Percentiles rank a stretch among this genome's conserved stretches.
Conservation (phyloP, 2,113 vertebrate species). For the Chaenocephalus aceratus region DNA sequence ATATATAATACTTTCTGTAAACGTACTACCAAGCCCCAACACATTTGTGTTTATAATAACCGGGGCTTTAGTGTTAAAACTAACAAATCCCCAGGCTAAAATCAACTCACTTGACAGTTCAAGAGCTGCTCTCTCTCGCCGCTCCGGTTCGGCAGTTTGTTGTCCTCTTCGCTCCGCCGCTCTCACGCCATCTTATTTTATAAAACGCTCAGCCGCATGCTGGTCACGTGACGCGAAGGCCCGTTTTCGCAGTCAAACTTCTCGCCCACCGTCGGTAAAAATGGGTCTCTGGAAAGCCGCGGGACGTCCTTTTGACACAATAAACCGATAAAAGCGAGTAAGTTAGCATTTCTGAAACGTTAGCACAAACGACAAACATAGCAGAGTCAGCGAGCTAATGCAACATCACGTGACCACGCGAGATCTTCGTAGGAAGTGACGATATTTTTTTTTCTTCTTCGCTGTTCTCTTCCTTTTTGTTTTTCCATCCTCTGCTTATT, state of each 20-base stretch:
- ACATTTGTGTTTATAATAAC: rapidly evolving
- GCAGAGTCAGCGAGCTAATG: conserved; percentile 82
- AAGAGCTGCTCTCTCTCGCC: conserved; percentile 38
- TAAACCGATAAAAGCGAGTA: conserved; percentile 8
- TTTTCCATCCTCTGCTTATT: not conserved
- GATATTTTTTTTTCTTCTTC: conserved; percentile 59
- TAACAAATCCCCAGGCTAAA: not conserved
- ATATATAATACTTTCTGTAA: not conserved
- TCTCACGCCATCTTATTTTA: conserved; percentile 96
- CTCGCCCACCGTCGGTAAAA: not conserved
- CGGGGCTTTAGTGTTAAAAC: rapidly evolving
- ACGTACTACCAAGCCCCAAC: not conserved
- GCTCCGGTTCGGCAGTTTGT: conserved; percentile 64
- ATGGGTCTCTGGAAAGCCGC: not conserved
- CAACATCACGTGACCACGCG: conserved; percentile 81
- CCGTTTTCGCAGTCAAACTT: conserved; percentile 50
- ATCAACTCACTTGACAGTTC: conserved; percentile 60
- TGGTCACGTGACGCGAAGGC: conserved; percentile 88
- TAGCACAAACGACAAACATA: conserved; percentile 78
- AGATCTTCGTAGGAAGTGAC: conserved; percentile 80
- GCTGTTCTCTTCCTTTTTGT: conserved; percentile 13
- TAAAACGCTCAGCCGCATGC: conserved; percentile 84
- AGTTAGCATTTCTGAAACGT: conserved; percentile 57
- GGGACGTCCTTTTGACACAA: not conserved
- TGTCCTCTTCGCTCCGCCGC: conserved; percentile 84